Conservation (phyloP, 2,113 vertebrate genomes). For the Hippopotamus amphibius region DNA sequence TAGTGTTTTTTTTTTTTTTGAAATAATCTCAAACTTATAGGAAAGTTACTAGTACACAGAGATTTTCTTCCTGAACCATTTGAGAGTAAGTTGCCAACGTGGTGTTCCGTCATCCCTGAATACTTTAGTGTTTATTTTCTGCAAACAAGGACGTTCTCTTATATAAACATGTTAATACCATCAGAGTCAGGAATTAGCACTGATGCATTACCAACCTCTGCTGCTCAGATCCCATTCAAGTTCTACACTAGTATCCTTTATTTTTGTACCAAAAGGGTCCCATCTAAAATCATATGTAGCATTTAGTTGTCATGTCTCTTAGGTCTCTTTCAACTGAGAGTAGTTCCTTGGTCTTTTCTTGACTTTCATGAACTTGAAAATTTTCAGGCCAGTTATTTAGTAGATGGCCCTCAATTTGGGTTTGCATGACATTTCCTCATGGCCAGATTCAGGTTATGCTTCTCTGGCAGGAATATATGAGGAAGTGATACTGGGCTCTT, state of each 20-base stretch:
- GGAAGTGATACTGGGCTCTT: neutral
- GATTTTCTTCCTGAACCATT: constrained; percentile 22
- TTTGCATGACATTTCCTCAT: neutral
- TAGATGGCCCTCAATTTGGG: neutral
- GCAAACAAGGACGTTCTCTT: neutral
- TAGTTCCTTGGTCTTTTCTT: neutral
- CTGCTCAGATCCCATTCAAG: neutral
- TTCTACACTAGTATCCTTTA: neutral
- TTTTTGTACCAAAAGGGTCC: neutral
- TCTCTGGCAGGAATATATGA: neutral
- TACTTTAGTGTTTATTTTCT: constrained; percentile 6
- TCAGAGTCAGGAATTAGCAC: neutral
- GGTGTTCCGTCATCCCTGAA: neutral
- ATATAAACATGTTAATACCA: neutral
- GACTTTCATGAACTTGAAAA: neutral
- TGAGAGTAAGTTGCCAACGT: neutral
- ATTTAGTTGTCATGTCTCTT: neutral
- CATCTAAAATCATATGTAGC: neutral
- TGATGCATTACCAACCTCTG: neutral
- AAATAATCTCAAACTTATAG: neutral
- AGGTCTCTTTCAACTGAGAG: neutral
- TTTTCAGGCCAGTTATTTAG: neutral
- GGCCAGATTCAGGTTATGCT: neutral
- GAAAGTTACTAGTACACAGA: neutral
- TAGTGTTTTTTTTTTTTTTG: neutral